Base-by-base conservation (phyloP, 2,113 vertebrate genomes). In the Cryptomyrus ogoouensis region DNA sequence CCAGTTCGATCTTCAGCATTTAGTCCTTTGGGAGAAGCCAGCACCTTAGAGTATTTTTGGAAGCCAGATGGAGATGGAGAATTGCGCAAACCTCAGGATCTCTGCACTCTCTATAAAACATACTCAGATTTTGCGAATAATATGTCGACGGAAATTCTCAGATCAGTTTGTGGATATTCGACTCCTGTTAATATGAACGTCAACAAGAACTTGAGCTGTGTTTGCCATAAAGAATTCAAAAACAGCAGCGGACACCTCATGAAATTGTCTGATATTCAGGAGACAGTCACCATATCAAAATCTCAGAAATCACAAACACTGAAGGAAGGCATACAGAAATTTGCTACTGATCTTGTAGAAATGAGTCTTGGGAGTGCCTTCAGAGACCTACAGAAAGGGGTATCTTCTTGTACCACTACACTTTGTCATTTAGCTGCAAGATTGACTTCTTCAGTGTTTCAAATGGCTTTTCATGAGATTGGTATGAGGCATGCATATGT, bases 381-480 rank as follows among this genome's bases (percentile, higher is more conserved):
- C 93, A 96, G 97, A 94, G 98, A 99, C 92, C 94, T 99, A 7
- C 98, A 98, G 24, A 99, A 97, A 94, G 97, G 98, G 0, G 97
- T 99, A 47, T 97, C 98, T 91, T 97, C 97, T 0, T 99, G 97
- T 88, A 99, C 98, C 62, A 99, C 95, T 90, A 98, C 97, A 0
- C 93, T 99, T 90, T 99, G 98, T 92, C 97, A 98, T 88, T 95
- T 99, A 88, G 98, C 98, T 88, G 94, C 98, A 24, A 97, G 95
- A 91, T 94, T 99, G 88, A 99, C 98, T 24, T 97, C 98, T 6
- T 98, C 98, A 0, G 94, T 99, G 92, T 98, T 99, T 94, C 98
- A 99, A 49, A 97, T 98, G 97, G 98, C 98, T 58, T 99, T 99
- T 93, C 98, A 98, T 89, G 98, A 99, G 93, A 97, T 99, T 39